Base-by-base conservation (phyloP, 2,888 invertebrate genomes). In the Noctuana brunneofusca region DNA sequence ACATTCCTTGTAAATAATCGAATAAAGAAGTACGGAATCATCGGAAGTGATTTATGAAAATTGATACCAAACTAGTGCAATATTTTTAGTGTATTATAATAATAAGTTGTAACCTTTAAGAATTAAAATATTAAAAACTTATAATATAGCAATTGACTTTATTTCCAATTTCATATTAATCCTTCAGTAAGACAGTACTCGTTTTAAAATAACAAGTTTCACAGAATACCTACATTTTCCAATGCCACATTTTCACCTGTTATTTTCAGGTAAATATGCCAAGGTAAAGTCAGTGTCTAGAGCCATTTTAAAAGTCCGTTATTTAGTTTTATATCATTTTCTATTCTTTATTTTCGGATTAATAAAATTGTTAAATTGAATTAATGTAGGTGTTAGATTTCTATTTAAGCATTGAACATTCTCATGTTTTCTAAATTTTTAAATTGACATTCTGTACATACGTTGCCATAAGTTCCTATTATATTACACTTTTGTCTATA, bases 181-280 rank as follows among this genome's bases (percentile, higher is more conserved):
- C n/a, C 49, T 30, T 56, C 14, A 22, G 41, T 43, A 8, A 18
- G 18, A 43, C 1, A 0, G 18, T 16, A 5, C 2, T 35, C 2
- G 9, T 2, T 35, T 43, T 43, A 8, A 16, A 9, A 8, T 16
- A 49, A 6, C 24, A 38, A 53, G 48, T 8, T 58, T 54, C 9
- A 35, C 9, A 20, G 32, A 52, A 53, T 9, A 32, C 22, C 18
- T 63, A 53, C 52, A 62, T 46, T 58, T 58, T 9, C 16, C 16
- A 41, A 43, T 30, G 24, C 55, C 41, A 49, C 46, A 53, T 60
- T 54, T 67, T 43, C 64, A 70, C 70, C 68, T 69, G 72, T 59
- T 69, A 67, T 69, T 83, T 83, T 81, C 85, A 87, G 85, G 83
- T 84, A 75, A 67, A 67, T 41, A 64, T 55, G 70, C 67, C 78